Conservation (phyloP, 2,113 vertebrate genomes). For the Gymnobelideus leadbeateri region DNA sequence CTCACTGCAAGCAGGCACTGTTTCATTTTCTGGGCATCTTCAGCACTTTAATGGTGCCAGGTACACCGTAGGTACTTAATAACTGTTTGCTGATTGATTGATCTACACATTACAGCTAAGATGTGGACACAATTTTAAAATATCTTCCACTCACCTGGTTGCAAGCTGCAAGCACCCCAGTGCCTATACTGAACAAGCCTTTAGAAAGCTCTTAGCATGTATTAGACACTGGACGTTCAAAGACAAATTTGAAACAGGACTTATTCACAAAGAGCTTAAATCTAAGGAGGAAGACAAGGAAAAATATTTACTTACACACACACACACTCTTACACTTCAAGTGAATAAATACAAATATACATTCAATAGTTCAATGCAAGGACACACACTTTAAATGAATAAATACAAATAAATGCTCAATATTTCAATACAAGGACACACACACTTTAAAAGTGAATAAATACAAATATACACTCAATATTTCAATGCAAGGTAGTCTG, state of each 20-base stretch:
- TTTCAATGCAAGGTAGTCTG: not conserved
- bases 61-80: not conserved
- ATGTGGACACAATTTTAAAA: not conserved
- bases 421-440: too few relatives aligned
- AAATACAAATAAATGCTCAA: too few relatives aligned
- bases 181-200: not conserved
- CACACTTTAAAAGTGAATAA: not conserved
- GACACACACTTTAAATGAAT: not conserved
- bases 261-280: not conserved
- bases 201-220: too few relatives aligned
- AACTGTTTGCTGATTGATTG: too few relatives aligned
- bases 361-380: too few relatives aligned
- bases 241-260: not conserved
- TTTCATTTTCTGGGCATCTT: too few relatives aligned
- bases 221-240: not conserved
- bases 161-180: not conserved
- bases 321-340: not conserved
- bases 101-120: too few relatives aligned
- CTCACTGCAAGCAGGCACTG: too few relatives aligned
- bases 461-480: not conserved
- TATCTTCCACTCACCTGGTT: not conserved
- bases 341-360: too few relatives aligned
- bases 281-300: not conserved
- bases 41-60: not conserved
- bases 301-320: not conserved